phyloP scores from a whole-genome alignment of 2,797 vertebrate genomes.

The Miichthys miiuy region DNA sequence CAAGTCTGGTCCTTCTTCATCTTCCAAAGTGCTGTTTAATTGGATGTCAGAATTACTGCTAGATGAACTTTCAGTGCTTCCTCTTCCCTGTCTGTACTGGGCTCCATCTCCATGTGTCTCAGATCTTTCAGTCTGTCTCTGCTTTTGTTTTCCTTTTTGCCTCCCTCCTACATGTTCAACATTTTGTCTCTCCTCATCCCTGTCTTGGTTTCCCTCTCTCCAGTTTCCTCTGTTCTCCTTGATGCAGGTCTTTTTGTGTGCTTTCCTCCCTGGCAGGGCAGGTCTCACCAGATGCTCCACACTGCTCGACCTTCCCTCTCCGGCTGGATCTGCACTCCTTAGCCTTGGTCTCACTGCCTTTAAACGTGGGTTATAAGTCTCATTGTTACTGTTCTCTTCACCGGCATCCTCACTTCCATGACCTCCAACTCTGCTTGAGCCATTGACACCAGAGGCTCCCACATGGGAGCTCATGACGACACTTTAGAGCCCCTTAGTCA shows the following conservation, averaged over 20 bases:
- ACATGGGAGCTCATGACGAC: conserved; percentile 65
- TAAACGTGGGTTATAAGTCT: conserved; percentile 78
- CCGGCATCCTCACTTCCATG: conserved; percentile 36
- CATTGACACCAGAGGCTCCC: conserved; percentile 48
- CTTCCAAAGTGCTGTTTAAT: conserved; percentile 50
- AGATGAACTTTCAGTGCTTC: conserved; percentile 41
- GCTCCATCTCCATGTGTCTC: conserved; percentile 31
- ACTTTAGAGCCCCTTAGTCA: conserved; percentile 33
- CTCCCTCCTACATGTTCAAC: conserved; percentile 18
- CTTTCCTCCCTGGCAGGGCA: conserved; percentile 72
- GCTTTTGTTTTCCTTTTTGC: conserved; percentile 45
- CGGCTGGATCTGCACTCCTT: conserved; percentile 63
- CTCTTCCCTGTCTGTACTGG: conserved; percentile 32
- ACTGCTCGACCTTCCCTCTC: conserved; percentile 70
- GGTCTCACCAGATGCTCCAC: conserved; percentile 70
- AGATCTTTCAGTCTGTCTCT: conserved; percentile 36
- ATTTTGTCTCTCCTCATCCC: conserved; percentile 40
- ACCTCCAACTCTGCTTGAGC: conserved; percentile 37
- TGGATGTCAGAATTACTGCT: conserved; percentile 57
- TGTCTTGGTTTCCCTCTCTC: conserved; percentile 50
- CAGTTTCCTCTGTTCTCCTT: conserved; percentile 81
- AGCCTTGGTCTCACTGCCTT: conserved; percentile 72
- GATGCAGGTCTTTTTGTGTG: conserved; percentile 83
- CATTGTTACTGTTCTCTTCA: conserved; percentile 58
- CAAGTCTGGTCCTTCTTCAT: conserved; percentile 68